phyloP scores from a whole-genome alignment of 35 echinoderm and acorn worm species.

The Acanthaster planci region DNA sequence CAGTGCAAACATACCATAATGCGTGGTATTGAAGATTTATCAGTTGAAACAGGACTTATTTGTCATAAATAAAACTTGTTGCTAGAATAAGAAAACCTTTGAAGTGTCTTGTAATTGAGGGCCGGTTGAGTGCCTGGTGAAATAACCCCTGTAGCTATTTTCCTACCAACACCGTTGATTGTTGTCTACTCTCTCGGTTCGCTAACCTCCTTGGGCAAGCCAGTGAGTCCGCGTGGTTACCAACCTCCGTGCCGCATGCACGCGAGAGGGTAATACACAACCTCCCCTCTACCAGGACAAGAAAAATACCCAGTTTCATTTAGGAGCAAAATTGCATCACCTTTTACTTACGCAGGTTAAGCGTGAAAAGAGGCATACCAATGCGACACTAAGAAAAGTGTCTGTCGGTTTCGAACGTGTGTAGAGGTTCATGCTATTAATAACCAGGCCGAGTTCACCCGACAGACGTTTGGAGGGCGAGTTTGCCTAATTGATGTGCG shows the following conservation, averaged over 20 bases:
- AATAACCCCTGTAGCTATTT: constrained; percentile 23
- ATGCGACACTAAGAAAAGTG: constrained; percentile 13
- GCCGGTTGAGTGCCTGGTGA: constrained; percentile 23
- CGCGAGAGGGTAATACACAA: neutral
- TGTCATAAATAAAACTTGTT: neutral
- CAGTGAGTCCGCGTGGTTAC: neutral
- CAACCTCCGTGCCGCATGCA: constrained; percentile 6
- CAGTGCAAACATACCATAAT: too few species aligned
- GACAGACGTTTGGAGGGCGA: constrained; percentile 23
- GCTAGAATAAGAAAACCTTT: neutral
- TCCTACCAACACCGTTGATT: neutral
- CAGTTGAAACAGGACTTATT: neutral
- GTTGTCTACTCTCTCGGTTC: neutral
- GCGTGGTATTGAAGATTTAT: too few species aligned
- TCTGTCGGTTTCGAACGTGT: neutral
- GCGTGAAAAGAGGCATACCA: constrained; percentile 17
- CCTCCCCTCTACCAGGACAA: too few species aligned
- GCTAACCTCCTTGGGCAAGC: constrained; percentile 18
- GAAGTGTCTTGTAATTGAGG: constrained; percentile 18
- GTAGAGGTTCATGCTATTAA: neutral
- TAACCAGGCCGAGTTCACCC: neutral
- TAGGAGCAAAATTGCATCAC: neutral
- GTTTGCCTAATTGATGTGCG: constrained; percentile 23
- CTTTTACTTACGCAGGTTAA: neutral
- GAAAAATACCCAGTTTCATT: neutral